phyloP scores from a whole-genome alignment of 2,797 vertebrate genomes.

The Acrossocheilus wenchowensis region DNA sequence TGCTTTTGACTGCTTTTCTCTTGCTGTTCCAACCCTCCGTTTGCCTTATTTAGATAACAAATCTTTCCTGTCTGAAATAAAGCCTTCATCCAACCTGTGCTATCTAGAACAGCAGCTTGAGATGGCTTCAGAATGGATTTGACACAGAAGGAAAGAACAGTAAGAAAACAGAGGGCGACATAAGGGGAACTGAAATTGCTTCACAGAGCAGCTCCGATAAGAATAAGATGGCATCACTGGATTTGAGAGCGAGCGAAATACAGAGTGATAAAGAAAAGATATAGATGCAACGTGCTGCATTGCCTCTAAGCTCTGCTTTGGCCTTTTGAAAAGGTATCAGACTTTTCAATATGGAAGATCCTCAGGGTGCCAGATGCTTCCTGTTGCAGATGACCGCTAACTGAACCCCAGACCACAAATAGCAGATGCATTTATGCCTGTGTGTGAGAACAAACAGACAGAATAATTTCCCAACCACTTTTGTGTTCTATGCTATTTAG shows the following conservation, averaged over 20 bases:
- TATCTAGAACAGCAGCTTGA: slow-evolving; percentile 51
- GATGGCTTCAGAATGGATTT: slow-evolving; percentile 48
- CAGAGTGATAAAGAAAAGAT: slow-evolving; percentile 16
- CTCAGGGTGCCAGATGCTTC: slow-evolving; percentile 55
- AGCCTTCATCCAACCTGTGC: slow-evolving; percentile 33
- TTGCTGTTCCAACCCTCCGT: slow-evolving; percentile 26
- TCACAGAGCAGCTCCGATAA: slow-evolving; percentile 62
- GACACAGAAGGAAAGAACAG: slow-evolving; percentile 44
- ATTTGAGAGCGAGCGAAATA: slow-evolving; percentile 29
- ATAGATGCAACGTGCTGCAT: background rate
- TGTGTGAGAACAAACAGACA: slow-evolving; percentile 17
- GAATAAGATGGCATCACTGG: slow-evolving; percentile 55
- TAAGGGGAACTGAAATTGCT: slow-evolving; percentile 55
- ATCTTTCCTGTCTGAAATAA: slow-evolving; percentile 36
- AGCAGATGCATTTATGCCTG: slow-evolving; percentile 23
- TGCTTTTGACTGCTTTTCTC: slow-evolving; percentile 13
- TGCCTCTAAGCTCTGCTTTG: slow-evolving; percentile 34
- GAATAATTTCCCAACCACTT: slow-evolving; percentile 8
- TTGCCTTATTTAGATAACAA: slow-evolving; percentile 30
- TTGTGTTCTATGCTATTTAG: background rate
- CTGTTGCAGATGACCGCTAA: slow-evolving; percentile 54
- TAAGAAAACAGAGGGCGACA: slow-evolving; percentile 57
- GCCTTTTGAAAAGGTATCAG: slow-evolving; percentile 60
- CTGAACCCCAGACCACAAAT: slow-evolving; percentile 55
- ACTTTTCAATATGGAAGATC: slow-evolving; percentile 57